Conservation (phyloP, 1,140 invertebrate genomes). For the Planococcus citri region DNA sequence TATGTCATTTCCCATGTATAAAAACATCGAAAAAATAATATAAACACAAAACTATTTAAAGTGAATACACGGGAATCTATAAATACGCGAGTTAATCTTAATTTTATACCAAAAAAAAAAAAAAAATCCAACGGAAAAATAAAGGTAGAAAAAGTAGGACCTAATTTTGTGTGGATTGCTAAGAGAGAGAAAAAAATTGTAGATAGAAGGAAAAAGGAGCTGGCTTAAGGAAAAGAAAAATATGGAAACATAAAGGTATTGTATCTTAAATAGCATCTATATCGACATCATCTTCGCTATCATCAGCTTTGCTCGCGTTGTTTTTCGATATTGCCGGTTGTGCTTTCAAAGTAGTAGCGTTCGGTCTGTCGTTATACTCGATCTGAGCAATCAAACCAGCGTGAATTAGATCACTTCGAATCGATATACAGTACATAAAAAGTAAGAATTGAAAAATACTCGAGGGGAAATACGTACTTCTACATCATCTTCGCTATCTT, state of each 20-base stretch:
- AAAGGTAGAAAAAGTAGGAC: too few relatives aligned
- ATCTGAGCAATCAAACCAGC: slow-evolving; percentile 53
- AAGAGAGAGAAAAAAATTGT: background rate
- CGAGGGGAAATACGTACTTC: too few relatives aligned
- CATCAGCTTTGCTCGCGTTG: slow-evolving; percentile 35
- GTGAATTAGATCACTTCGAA: too few relatives aligned
- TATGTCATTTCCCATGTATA: background rate
- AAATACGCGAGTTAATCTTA: background rate
- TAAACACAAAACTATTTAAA: background rate
- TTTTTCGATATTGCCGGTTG: slow-evolving; percentile 33
- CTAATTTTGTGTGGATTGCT: background rate
- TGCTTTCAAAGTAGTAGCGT: slow-evolving; percentile 57
- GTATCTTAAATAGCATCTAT: slow-evolving; percentile 72
- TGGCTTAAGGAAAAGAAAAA: too few relatives aligned
- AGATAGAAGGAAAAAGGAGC: background rate
- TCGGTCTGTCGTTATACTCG: slow-evolving; percentile 75
- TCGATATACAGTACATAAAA: too few relatives aligned
- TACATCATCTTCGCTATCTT: slow-evolving; percentile 56
- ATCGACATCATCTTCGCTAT: slow-evolving; percentile 65
- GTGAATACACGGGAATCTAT: background rate
- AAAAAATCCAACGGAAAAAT: background rate
- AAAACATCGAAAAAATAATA: background rate
- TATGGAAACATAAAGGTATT: too few relatives aligned
- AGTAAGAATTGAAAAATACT: too few relatives aligned
- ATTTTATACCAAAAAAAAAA: background rate